Evolutionary conservation across 1,140 invertebrate genomes (phyloP).

Genomic region (Doryteuthis pealeii): DNA sequence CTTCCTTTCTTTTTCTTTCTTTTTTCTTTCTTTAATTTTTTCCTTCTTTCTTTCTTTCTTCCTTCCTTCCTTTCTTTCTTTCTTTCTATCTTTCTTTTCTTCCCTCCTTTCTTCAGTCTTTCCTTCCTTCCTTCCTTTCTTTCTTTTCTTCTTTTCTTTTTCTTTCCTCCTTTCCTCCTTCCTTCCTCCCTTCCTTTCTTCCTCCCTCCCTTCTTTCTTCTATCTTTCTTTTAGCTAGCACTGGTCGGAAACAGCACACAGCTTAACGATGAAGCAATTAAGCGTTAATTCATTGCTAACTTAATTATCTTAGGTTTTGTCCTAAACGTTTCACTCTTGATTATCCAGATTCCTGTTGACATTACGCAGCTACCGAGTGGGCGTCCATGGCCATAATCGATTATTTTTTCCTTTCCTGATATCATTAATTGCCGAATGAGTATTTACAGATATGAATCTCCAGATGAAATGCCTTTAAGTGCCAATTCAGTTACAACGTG

Average conservation of each 20-base stretch:
- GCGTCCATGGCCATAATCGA: not conserved
- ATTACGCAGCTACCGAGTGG: not conserved
- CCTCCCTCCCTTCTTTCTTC: conserved; percentile 22
- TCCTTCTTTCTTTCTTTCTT: no score
- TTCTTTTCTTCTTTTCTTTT: not conserved
- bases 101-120: not conserved
- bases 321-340: not conserved
- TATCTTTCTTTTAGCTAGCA: conserved; percentile 4
- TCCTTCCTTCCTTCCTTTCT: not conserved
- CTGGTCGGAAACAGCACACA: no score
- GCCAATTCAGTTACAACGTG: no score
- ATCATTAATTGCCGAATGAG: no score
- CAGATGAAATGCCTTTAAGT: no score
- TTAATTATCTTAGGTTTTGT: not conserved
- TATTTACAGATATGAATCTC: no score
- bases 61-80: conserved; percentile 14
- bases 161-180: conserved; percentile 16
- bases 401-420: not conserved
- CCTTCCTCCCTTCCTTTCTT: conserved; percentile 19
- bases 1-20: not conserved
- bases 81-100: conserved; percentile 14
- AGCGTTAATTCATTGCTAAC: not conserved
- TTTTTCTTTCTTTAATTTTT: no score
- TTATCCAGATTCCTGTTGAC: not conserved
- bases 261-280: not conserved